These are phyloP conservation scores for Drosophila kurseongensis DNA, from an alignment of 1,140 invertebrate genomes.

Conservation along the genomic window DNA sequence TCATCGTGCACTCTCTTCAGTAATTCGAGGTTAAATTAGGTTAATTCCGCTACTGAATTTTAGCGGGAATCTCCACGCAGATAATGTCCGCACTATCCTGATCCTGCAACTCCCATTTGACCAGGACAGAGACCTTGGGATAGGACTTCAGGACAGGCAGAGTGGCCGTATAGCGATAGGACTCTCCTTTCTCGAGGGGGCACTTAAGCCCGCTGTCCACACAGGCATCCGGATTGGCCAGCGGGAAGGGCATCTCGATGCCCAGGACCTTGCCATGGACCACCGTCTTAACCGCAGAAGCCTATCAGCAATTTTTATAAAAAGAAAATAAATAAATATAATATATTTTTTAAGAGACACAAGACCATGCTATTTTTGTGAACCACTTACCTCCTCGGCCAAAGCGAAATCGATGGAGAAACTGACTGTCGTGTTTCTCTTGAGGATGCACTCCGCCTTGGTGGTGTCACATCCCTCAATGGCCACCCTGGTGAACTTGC, in stretches of 20 bases:
- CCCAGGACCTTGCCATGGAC: conserved; percentile 90
- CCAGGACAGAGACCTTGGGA: conserved; percentile 88
- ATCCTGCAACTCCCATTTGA: conserved; percentile 90
- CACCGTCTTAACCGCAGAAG: conserved; percentile 85
- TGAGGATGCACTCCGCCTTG: conserved; percentile 86
- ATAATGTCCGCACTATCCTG: conserved; percentile 87
- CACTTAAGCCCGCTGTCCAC: conserved; percentile 88
- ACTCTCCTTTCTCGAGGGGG: conserved; percentile 87
- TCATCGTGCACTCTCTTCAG: conserved; percentile 2
- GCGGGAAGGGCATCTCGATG: conserved; percentile 89
- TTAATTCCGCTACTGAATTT: conserved; percentile 84
- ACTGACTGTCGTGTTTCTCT: conserved; percentile 87
- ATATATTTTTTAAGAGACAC: no score
- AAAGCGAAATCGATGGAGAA: conserved; percentile 87
- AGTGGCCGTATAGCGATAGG: conserved; percentile 87
- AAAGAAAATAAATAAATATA: no score
- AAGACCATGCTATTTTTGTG: no score
- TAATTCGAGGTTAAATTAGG: conserved; percentile 17
- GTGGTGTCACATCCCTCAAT: conserved; percentile 86
- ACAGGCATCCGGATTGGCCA: conserved; percentile 89
- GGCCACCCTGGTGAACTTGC: conserved; percentile 85
- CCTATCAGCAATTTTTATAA: conserved; percentile 1
- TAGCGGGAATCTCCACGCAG: conserved; percentile 89
- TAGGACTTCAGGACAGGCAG: conserved; percentile 88
- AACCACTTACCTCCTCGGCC: conserved; percentile 48